Base-by-base conservation (phyloP, 2,888 invertebrate species). In the Endotricha flammealis region DNA sequence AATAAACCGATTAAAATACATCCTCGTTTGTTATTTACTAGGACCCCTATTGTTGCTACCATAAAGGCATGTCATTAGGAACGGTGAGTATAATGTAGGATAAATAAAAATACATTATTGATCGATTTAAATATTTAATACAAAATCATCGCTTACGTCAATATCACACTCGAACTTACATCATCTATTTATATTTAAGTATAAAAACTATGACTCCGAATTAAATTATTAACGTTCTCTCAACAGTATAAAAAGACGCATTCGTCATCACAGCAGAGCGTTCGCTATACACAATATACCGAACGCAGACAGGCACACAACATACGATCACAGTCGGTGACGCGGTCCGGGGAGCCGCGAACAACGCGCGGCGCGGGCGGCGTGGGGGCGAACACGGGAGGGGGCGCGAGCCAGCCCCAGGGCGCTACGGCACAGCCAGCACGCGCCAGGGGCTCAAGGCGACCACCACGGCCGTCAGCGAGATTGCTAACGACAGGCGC, bases 181-280 rank as follows among this genome's bases (percentile, higher is more conserved):
- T 85, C 85, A 85, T 85, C 85, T 86, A 85, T 83, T 85, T 85
- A 85, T 82, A 75, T 71, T n/a, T 85, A 80, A 41, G 82, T 85
- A 86, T 86, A 86, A 86, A 86, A 86, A 86, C 85, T 86, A 85
- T 86, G 85, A 86, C 85, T 86, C 83, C 71, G 59, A 67, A 76
- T 82, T 86, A 85, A 85, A 83, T 83, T 72, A 83, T 83, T 72
- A 85, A 76, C 64, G 74, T 81, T 78, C 81, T 73, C 68, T 58
- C 72, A 72, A 66, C 64, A 66, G 70, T 81, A 81, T 72, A 79
- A 80, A 77, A 79, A 67, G 65, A 64, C 64, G 63, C 76, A 77
- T 66, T 74, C 70, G 60, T 71, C 72, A 80, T 76, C 78, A 80
- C 82, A 77, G 68, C 56, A 64, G 53, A 52, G 65, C 79, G 68